These are phyloP conservation scores for Lamproptera curius DNA, from an alignment of 2,888 invertebrate genomes.

Conservation along the genomic window DNA sequence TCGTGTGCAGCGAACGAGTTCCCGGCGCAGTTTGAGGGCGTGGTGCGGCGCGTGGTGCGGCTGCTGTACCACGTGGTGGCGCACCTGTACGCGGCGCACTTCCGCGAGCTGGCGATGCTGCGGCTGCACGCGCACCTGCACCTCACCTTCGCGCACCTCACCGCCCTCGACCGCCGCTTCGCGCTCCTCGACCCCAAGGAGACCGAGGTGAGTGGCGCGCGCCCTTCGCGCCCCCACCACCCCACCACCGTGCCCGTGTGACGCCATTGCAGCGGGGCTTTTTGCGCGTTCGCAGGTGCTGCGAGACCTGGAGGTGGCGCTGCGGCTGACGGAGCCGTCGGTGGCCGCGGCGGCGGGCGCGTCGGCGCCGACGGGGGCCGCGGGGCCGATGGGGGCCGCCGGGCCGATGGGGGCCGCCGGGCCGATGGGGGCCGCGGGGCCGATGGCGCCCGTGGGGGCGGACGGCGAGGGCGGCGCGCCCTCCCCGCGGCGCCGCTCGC, in stretches of 20 bases:
- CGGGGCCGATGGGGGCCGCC: constrained; percentile 93
- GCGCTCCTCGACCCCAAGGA: constrained; percentile 96
- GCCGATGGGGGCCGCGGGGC: constrained; percentile 38
- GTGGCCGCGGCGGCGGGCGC: constrained; percentile 37
- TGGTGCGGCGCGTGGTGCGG: constrained; percentile 97
- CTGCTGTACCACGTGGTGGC: constrained; percentile 98
- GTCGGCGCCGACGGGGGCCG: constrained; percentile 79
- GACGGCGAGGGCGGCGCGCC: constrained; percentile 71
- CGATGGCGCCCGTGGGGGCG: constrained; percentile 54
- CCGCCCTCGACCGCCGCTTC: constrained; percentile 90
- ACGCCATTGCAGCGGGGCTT: neutral
- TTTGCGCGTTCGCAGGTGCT: constrained; percentile 79
- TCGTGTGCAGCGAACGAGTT: constrained; percentile 95
- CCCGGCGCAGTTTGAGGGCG: constrained; percentile 94
- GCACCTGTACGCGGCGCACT: constrained; percentile 98
- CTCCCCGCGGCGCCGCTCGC: constrained; percentile 71
- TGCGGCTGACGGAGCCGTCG: constrained; percentile 78
- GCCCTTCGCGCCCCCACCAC: neutral
- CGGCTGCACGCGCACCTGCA: constrained; percentile 97
- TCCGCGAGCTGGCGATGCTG: constrained; percentile 95
- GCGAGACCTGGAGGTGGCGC: constrained; percentile 92
- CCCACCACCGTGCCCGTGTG: neutral
- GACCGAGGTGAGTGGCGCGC: constrained; percentile 80
- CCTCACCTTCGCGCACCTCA: constrained; percentile 97
- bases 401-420: constrained; percentile 73